Conservation (phyloP, 2,797 vertebrate genomes). For the Enteromius treurensis region DNA sequence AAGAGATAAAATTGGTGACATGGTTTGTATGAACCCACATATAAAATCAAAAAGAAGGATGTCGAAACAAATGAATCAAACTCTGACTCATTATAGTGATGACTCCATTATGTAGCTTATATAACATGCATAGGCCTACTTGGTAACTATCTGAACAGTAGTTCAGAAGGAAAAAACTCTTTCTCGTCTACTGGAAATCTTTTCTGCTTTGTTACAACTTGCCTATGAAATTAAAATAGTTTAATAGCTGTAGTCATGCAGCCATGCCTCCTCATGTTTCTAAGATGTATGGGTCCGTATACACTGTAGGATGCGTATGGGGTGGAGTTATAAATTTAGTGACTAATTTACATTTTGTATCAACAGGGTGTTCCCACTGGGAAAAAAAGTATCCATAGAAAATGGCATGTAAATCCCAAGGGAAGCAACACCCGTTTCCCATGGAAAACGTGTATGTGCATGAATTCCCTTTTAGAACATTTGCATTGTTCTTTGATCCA, state of each 20-base stretch:
- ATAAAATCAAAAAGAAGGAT: neutral
- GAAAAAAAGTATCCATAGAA: constrained; percentile 41
- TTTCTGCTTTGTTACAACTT: constrained; percentile 3
- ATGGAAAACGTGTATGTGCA: constrained; percentile 41
- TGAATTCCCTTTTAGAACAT: constrained; percentile 38
- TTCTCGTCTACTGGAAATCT: constrained; percentile 37
- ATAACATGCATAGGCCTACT: neutral
- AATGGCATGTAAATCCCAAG: constrained; percentile 13
- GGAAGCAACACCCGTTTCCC: constrained; percentile 39
- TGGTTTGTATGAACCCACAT: neutral
- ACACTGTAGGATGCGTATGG: neutral
- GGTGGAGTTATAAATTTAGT: constrained; percentile 57
- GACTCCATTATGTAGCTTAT: neutral
- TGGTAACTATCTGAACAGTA: neutral
- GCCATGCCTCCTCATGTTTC: neutral
- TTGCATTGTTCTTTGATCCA: constrained; percentile 28
- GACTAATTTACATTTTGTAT: constrained; percentile 75
- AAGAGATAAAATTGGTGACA: neutral
- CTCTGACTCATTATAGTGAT: neutral
- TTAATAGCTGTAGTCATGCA: constrained; percentile 28
- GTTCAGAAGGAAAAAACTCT: neutral
- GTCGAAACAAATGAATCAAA: neutral
- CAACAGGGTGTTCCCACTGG: constrained; percentile 71
- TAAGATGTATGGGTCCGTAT: neutral
- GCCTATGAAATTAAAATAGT: neutral